These are phyloP conservation scores for Drosophila differens DNA, from an alignment of 2,888 invertebrate genomes.

Conservation along the genomic window DNA sequence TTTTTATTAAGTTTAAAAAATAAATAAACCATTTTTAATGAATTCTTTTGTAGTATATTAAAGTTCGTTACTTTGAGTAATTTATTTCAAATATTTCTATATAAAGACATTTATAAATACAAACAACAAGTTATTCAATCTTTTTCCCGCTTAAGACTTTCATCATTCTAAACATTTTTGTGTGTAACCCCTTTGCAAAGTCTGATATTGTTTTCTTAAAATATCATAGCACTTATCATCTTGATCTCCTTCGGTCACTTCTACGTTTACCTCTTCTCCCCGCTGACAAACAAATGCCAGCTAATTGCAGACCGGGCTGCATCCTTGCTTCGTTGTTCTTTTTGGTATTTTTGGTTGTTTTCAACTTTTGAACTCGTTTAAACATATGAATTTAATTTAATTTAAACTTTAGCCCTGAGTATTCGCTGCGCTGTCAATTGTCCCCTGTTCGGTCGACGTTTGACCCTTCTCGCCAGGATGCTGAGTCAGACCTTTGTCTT, in stretches of 20 bases:
- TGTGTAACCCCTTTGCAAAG: neutral
- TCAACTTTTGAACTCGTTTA: slow-evolving; percentile 70
- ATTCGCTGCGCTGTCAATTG: slow-evolving; percentile 54
- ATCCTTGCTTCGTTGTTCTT: slow-evolving; percentile 49
- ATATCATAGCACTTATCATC: slow-evolving; percentile 17
- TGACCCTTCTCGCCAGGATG: slow-evolving; percentile 66
- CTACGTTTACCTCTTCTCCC: neutral
- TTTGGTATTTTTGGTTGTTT: slow-evolving; percentile 28
- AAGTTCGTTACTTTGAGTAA: neutral
- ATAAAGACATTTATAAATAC: neutral
- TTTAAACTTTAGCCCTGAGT: slow-evolving; percentile 73
- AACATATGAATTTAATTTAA: slow-evolving; percentile 73
- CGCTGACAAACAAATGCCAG: slow-evolving; percentile 40
- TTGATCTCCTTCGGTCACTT: slow-evolving; percentile 28
- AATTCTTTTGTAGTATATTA: neutral
- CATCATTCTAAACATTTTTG: neutral
- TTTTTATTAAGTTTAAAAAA: neutral
- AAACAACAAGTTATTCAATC: neutral
- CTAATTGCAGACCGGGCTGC: slow-evolving; percentile 52
- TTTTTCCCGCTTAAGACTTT: neutral
- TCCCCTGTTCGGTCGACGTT: slow-evolving; percentile 38
- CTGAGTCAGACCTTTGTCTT: slow-evolving; percentile 59
- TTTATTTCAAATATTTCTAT: neutral
- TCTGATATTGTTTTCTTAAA: slow-evolving; percentile 1
- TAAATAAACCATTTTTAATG: neutral